phyloP scores from a whole-genome alignment of 92 coral and sea anemone genomes.

The Parazoanthus darwini region DNA sequence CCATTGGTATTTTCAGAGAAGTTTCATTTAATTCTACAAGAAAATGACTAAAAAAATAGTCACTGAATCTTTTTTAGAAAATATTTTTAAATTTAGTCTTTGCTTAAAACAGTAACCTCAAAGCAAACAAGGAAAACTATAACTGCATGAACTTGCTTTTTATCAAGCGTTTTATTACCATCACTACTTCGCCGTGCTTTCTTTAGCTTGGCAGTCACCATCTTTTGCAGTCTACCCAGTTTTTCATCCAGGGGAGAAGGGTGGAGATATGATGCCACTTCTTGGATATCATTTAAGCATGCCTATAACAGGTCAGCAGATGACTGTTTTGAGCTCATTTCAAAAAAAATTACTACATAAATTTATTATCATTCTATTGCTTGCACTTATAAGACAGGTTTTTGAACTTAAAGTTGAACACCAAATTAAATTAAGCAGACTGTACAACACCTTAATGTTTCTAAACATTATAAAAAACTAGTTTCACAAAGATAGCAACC shows the following conservation, averaged over 20 bases:
- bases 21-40: too few relatives aligned
- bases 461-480: too few relatives aligned
- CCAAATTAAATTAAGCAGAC: too few relatives aligned
- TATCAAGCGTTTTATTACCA: constrained; percentile 25
- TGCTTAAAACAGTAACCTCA: too few relatives aligned
- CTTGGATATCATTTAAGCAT: constrained; percentile 77
- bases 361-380: too few relatives aligned
- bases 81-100: too few relatives aligned
- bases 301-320: constrained; percentile 36
- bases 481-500: background rate
- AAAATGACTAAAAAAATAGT: too few relatives aligned
- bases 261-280: constrained; percentile 60
- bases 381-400: too few relatives aligned
- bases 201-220: constrained; percentile 62
- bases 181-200: constrained; percentile 48
- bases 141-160: background rate
- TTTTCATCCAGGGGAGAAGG: constrained; percentile 62
- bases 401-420: too few relatives aligned
- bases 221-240: constrained; percentile 62
- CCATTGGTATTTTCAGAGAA: too few relatives aligned
- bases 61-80: too few relatives aligned
- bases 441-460: too few relatives aligned
- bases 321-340: background rate
- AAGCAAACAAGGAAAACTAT: background rate
- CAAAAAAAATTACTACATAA: background rate